Percentiles rank a stretch among this genome's conserved stretches.
These are phyloP conservation scores for Drosophila mayaguana DNA, from an alignment of 2,888 invertebrate genomes.

Conservation along the genomic window DNA sequence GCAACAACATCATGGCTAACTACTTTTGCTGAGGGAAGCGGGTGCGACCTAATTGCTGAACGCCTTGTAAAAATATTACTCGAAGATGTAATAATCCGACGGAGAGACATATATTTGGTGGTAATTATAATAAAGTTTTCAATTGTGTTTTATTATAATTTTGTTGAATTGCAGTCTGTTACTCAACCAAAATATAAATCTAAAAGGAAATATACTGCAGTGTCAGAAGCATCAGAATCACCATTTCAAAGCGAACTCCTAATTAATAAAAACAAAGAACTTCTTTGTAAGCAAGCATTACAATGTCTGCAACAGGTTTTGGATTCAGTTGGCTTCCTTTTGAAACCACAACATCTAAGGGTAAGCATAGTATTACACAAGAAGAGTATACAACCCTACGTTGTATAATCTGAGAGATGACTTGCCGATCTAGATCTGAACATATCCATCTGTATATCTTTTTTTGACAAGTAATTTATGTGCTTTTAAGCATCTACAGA, in stretches of 20 bases:
- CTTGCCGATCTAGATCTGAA: neutral
- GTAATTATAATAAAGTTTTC: constrained; percentile 12
- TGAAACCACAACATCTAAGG: constrained; percentile 33
- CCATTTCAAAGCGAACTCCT: neutral
- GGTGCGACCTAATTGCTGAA: constrained; percentile 33
- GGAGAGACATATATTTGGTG: constrained; percentile 22
- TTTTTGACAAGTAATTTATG: neutral
- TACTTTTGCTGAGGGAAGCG: constrained; percentile 39
- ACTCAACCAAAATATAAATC: constrained; percentile 3
- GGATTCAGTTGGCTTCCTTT: constrained; percentile 22
- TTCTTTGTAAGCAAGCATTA: constrained; percentile 31
- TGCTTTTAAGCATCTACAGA: neutral
- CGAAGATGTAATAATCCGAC: constrained; percentile 23
- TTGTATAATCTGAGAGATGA: neutral
- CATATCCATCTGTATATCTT: neutral
- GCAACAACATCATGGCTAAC: constrained; percentile 35
- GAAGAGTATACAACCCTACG: too few species aligned
- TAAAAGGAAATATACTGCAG: neutral
- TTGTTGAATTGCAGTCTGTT: constrained; percentile 3
- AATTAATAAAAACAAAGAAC: neutral
- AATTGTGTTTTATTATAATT: neutral
- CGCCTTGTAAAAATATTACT: constrained; percentile 29
- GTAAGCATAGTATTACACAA: constrained; percentile 13
- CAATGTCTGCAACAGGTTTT: constrained; percentile 29
- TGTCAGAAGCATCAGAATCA: neutral